Evolutionary conservation across 2,797 vertebrate species (phyloP), one percentile per base, ranked within the genome.

Genomic region (Triplophysa bombifrons): DNA sequence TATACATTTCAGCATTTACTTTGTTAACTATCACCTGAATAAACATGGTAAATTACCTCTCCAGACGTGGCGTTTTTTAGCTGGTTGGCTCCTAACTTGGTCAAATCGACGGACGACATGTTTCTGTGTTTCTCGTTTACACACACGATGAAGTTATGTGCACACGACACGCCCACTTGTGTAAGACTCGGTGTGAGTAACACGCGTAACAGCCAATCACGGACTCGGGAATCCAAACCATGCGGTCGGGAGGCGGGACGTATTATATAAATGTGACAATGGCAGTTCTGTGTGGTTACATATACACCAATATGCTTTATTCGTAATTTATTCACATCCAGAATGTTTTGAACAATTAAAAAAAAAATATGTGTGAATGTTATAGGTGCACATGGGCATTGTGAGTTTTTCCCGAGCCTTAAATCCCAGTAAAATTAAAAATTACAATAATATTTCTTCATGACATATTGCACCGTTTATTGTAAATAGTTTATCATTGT

Each of bases 21-120:
- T 19, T 8, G 17, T 19, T 51, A 51, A 17, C 50, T 3, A 17
- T 34, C 58, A 5, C 1, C 16, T 19, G 14, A 3, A 25, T 13
- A 25, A 41, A 11, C 41, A 41, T 4, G 4, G 13, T 61, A 55
- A 46, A 30, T 19, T 81, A 95, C 95, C 94, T 95, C 91, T 65
- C 92, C 94, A 10, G 88, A 93, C 27, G 89, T 89, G 0, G 84
- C 74, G 61, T 87, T 92, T 77, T 93, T 95, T 81, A 95, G 50
- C 55, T 88, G 30, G 65, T 95, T 92, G 2, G 92, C 88, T 27
- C 93, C 93, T 50, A 95, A 78, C 65, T 87, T 86, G 3, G 41
- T 82, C 12, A 96, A 87, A 69, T 95, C 91, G 9, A 95, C 66
- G 3, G 82, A 75, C 0, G 88, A 85, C 95, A 95, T 94, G 73